Percentiles rank a stretch among this genome's conserved stretches.
Conservation (phyloP, 2,888 invertebrate genomes). For the Chamaedrilus cognettii region DNA sequence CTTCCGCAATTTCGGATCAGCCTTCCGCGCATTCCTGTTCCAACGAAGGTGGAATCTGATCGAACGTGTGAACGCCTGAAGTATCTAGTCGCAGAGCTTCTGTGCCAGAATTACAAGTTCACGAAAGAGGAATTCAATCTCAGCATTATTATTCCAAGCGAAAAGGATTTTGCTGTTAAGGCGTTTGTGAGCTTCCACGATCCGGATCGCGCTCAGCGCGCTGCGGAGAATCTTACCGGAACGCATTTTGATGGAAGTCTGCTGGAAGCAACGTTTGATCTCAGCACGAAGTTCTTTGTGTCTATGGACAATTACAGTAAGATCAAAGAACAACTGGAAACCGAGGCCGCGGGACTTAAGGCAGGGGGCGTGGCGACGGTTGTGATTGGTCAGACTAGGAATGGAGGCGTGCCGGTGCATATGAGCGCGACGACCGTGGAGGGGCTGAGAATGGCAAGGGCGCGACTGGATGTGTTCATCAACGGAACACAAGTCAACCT, state of each 20-base stretch:
- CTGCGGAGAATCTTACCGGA: slow-evolving; percentile 1
- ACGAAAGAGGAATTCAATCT: too few relatives aligned
- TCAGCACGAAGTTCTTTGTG: slow-evolving; percentile 7
- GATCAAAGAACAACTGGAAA: slow-evolving; percentile 2
- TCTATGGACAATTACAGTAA: slow-evolving; percentile 4
- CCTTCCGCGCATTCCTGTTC: too few relatives aligned
- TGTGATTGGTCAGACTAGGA: not conserved
- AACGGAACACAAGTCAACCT: slow-evolving; percentile 2
- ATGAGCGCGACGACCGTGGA: not conserved
- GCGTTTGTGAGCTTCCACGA: slow-evolving; percentile 13
- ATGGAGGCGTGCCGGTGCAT: not conserved
- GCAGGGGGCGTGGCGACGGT: not conserved
- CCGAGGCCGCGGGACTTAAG: not conserved
- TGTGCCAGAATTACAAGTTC: too few relatives aligned
- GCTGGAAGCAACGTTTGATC: slow-evolving; percentile 5
- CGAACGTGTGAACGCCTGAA: not conserved
- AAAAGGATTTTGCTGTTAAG: slow-evolving; percentile 20
- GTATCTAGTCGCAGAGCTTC: too few relatives aligned
- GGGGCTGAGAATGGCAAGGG: not conserved
- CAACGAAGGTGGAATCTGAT: not conserved
- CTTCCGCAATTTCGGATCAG: not conserved
- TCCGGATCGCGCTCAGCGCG: slow-evolving; percentile 6
- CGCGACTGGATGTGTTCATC: not conserved
- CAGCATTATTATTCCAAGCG: too few relatives aligned
- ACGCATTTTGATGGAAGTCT: not conserved